Conservation (phyloP, 2,888 invertebrate species). For the Polymixis flavicincta region DNA sequence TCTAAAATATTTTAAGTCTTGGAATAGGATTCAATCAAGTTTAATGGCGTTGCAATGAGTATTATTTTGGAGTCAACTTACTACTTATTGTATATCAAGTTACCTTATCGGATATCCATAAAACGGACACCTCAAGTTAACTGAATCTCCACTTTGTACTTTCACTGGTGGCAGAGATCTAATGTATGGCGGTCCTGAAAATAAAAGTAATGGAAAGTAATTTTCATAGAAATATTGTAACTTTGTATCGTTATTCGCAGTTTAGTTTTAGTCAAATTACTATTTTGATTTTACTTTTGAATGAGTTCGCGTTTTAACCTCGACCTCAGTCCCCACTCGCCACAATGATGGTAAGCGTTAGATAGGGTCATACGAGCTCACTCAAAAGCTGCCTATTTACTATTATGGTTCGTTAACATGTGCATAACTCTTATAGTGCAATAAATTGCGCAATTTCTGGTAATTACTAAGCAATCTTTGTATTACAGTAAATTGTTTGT, state of each 20-base stretch:
- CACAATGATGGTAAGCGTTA: background rate
- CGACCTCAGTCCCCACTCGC: background rate
- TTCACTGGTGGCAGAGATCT: constrained; percentile 93
- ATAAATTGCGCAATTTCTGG: background rate
- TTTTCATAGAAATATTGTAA: background rate
- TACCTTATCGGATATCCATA: constrained; percentile 96
- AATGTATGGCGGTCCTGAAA: constrained; percentile 94
- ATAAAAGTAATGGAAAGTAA: background rate
- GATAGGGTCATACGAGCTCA: background rate
- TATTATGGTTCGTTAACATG: background rate
- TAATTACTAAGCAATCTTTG: background rate
- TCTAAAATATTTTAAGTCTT: background rate
- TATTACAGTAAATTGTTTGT: background rate
- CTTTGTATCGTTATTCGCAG: too few species aligned
- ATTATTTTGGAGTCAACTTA: background rate
- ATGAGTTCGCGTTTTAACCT: background rate
- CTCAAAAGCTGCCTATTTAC: background rate
- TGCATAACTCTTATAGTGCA: background rate
- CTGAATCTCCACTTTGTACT: constrained; percentile 94
- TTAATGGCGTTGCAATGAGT: background rate
- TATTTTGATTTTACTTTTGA: background rate
- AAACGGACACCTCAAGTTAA: constrained; percentile 95
- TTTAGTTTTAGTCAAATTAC: too few species aligned
- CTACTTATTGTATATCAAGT: background rate
- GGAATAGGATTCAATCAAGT: background rate